These are phyloP conservation scores for Engraulis encrasicolus DNA, from an alignment of 2,113 vertebrate genomes.

Conservation along the genomic window DNA sequence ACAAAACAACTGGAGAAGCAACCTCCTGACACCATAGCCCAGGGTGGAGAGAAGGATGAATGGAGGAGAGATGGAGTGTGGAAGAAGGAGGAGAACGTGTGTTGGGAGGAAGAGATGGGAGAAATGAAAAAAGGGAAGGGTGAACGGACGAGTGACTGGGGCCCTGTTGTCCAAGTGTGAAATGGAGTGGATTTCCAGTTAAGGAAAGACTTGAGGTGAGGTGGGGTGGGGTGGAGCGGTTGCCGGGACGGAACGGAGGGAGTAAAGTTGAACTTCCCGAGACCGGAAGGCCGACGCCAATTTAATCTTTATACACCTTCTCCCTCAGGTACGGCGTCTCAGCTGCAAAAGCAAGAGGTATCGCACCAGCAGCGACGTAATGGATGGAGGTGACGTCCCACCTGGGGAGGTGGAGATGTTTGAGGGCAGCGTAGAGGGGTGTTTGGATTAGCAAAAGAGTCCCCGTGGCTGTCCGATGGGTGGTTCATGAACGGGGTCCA, in stretches of 20 bases:
- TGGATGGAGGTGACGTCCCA: constrained; percentile 3
- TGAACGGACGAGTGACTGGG: neutral
- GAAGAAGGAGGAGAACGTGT: neutral
- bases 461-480: neutral
- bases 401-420: constrained; percentile 28
- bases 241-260: too few relatives aligned
- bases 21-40: constrained; percentile 29
- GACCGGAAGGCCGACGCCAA: constrained; percentile 26
- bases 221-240: neutral
- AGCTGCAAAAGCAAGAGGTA: constrained; percentile 25
- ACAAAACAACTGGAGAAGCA: constrained; percentile 33
- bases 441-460: constrained; percentile 10
- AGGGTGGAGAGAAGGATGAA: neutral
- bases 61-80: neutral
- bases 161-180: neutral
- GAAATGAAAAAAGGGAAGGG: constrained; percentile 20
- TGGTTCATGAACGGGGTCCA: constrained; percentile 25
- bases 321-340: constrained; percentile 19
- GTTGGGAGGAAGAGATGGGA: neutral
- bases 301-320: constrained; percentile 34
- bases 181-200: neutral
- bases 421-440: neutral
- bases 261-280: neutral
- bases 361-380: constrained; percentile 17
- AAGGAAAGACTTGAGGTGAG: too few relatives aligned